A percentile compares a stretch with the other conserved stretches of the same genome.
phyloP scores from a whole-genome alignment of 2,113 vertebrate species.

The Mungos mungo region DNA sequence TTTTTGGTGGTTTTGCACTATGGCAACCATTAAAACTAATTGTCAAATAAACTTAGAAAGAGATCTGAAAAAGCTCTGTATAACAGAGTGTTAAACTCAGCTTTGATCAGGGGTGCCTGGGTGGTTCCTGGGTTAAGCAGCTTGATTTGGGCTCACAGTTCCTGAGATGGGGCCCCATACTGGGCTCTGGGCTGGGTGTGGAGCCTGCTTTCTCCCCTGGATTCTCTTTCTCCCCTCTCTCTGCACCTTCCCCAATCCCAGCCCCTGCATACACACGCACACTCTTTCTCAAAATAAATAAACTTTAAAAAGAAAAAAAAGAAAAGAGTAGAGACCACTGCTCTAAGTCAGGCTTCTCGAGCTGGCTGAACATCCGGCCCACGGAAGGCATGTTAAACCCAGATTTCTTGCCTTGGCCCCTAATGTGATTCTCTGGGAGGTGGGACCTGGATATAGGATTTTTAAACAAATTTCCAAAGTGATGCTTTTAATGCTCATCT shows the following conservation, averaged over 20 bases:
- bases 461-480: neutral
- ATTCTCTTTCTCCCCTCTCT: too few relatives aligned
- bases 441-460: neutral
- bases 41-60: constrained; percentile 7
- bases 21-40: neutral
- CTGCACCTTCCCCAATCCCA: too few relatives aligned
- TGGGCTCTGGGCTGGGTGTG: too few relatives aligned
- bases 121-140: too few relatives aligned
- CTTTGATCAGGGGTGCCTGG: neutral
- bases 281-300: too few relatives aligned
- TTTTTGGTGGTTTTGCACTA: neutral
- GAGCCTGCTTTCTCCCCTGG: too few relatives aligned
- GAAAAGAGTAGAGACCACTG: neutral
- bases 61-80: neutral
- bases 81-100: neutral
- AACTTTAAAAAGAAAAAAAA: too few relatives aligned
- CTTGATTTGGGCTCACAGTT: too few relatives aligned
- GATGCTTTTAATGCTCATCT: neutral
- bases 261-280: accelerated
- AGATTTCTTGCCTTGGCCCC: neutral
- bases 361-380: neutral
- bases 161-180: too few relatives aligned
- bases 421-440: neutral
- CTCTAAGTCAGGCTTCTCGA: neutral
- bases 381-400: neutral